phyloP scores from a whole-genome alignment of 2,888 invertebrate species.

The Eristalis pertinax region DNA sequence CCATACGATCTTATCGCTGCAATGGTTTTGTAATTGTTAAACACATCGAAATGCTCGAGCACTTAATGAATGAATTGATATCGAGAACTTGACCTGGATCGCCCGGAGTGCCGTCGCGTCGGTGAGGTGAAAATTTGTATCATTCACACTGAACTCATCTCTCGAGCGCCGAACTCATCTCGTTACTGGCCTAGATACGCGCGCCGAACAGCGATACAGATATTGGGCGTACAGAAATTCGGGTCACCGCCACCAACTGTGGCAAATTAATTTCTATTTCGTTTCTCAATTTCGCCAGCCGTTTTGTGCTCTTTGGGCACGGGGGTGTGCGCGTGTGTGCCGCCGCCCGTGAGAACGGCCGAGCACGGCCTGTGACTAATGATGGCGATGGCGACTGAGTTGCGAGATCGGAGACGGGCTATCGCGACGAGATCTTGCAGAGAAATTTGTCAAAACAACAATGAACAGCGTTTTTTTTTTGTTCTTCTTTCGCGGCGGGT shows the following conservation, averaged over 20 bases:
- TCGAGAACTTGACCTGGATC: conserved; percentile 43
- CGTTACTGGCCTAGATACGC: conserved; percentile 33
- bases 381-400: conserved; percentile 6
- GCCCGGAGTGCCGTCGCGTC: neutral
- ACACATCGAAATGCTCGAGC: conserved; percentile 18
- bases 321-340: neutral
- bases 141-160: conserved; percentile 23
- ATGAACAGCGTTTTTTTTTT: neutral
- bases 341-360: conserved; percentile 19
- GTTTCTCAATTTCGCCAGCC: conserved; percentile 31
- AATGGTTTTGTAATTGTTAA: conserved; percentile 35
- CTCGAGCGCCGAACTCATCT: conserved; percentile 21
- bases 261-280: conserved; percentile 47
- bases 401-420: neutral
- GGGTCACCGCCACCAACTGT: conserved; percentile 50
- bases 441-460: neutral
- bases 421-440: neutral
- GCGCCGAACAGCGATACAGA: conserved; percentile 1
- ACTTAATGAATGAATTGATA: conserved; percentile 52
- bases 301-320: neutral
- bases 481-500: neutral
- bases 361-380: conserved; percentile 54
- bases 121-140: conserved; percentile 14
- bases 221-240: conserved; percentile 54
- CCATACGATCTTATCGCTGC: conserved; percentile 27